Conservation (phyloP, 2,888 invertebrate species). For the Campoplex capitator region DNA sequence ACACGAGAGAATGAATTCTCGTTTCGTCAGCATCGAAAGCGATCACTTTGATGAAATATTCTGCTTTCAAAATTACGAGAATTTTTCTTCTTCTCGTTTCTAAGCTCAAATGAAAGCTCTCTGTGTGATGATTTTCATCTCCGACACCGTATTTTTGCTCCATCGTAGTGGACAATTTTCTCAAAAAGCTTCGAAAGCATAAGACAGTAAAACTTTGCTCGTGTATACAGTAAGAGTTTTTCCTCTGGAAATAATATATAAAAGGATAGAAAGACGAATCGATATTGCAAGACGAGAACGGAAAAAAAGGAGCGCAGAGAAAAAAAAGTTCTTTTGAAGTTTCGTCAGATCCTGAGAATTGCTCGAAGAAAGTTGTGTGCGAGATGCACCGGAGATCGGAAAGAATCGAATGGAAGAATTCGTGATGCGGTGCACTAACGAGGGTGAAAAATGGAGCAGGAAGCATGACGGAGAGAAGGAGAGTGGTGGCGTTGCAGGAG, state of each 20-base stretch:
- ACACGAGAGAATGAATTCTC: neutral
- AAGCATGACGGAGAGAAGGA: neutral
- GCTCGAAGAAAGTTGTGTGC: conserved; percentile 19
- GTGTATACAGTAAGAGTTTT: neutral
- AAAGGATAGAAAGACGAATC: neutral
- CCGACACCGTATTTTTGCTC: neutral
- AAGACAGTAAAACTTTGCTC: neutral
- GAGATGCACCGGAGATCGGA: conserved; percentile 11
- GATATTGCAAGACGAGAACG: neutral
- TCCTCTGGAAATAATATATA: neutral
- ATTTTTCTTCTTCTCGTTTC: neutral
- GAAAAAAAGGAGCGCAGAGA: conserved; percentile 3
- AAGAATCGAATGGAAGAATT: conserved; percentile 20
- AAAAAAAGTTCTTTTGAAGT: conserved; percentile 31
- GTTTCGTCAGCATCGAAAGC: neutral
- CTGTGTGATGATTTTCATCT: neutral
- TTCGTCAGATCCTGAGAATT: neutral
- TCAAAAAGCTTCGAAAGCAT: neutral
- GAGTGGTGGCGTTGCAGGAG: conserved; percentile 1
- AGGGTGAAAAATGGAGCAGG: conserved; percentile 22
- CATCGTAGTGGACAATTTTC: conserved; percentile 1
- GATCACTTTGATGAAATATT: neutral
- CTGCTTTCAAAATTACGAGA: neutral
- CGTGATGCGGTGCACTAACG: conserved; percentile 17
- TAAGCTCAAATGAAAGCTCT: neutral